These are phyloP conservation scores for Sula dactylatra DNA, from an alignment of 2,113 vertebrate genomes.

Conservation along the genomic window DNA sequence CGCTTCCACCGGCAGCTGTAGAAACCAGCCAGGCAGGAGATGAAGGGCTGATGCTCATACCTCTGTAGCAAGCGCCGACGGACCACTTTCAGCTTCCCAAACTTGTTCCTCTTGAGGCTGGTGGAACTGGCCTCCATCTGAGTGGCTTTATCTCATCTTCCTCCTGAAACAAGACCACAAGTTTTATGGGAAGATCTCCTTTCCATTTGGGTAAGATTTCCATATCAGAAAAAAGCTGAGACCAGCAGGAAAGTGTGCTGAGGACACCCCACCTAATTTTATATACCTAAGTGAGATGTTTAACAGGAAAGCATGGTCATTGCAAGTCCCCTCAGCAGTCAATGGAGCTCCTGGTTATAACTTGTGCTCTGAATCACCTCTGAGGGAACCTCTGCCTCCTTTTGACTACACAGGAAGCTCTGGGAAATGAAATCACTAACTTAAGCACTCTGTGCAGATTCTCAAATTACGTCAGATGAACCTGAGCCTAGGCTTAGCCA, in stretches of 20 bases:
- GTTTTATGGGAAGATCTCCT: rapidly evolving
- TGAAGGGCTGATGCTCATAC: conserved; percentile 83
- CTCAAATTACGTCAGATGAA: neutral
- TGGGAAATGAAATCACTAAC: neutral
- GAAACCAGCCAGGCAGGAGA: conserved; percentile 85
- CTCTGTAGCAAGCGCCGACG: conserved; percentile 79
- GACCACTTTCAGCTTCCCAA: conserved; percentile 85
- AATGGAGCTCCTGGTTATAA: neutral
- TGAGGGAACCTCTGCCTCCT: neutral
- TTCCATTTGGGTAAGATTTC: neutral
- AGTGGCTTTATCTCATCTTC: conserved; percentile 67
- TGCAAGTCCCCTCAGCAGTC: neutral
- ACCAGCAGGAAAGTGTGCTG: neutral
- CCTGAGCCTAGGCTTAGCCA: neutral
- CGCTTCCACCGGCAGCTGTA: conserved; percentile 89
- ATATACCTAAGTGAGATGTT: neutral
- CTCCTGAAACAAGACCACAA: neutral
- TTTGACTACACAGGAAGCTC: neutral
- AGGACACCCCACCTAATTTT: neutral
- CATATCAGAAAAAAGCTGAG: neutral
- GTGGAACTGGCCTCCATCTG: conserved; percentile 61
- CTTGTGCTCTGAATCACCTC: neutral
- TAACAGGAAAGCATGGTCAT: neutral
- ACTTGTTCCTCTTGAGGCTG: conserved; percentile 75
- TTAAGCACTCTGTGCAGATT: neutral